These are phyloP conservation scores for Hydriomena furcata DNA, from an alignment of 2,888 invertebrate genomes.

Conservation along the genomic window DNA sequence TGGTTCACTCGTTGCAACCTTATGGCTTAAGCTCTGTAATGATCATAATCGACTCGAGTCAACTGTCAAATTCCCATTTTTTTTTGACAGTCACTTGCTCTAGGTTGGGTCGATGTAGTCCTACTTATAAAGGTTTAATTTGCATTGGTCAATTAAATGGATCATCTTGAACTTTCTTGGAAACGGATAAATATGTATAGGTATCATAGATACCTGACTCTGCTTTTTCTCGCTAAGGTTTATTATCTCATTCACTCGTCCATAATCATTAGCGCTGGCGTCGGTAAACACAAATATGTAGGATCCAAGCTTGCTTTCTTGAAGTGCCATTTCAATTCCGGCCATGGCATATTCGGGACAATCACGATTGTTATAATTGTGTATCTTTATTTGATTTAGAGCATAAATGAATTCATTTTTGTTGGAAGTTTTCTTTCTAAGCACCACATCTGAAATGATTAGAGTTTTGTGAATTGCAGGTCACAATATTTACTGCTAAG, in stretches of 20 bases:
- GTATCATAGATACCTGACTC: constrained; percentile 37
- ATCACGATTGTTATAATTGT: constrained; percentile 6
- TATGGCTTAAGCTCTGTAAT: too few species aligned
- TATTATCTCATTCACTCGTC: constrained; percentile 24
- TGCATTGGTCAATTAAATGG: too few species aligned
- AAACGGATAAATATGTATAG: neutral
- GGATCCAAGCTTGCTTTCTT: constrained; percentile 31
- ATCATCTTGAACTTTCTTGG: too few species aligned
- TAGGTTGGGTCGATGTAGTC: too few species aligned
- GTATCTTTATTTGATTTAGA: constrained; percentile 16
- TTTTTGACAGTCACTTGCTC: too few species aligned
- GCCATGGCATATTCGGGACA: constrained; percentile 31
- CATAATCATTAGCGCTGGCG: constrained; percentile 37
- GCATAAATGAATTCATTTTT: constrained; percentile 10
- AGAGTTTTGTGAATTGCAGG: too few species aligned
- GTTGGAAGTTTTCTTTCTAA: constrained; percentile 23
- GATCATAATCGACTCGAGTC: too few species aligned
- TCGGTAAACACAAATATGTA: constrained; percentile 41
- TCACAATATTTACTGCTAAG: too few species aligned
- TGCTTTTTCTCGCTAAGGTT: constrained; percentile 34
- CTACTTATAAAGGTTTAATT: too few species aligned
- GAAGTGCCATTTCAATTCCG: constrained; percentile 29
- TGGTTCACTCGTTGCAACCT: too few species aligned
- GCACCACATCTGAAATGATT: constrained; percentile 22
- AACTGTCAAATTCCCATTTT: too few species aligned